A percentile compares a stretch with the other conserved stretches of the same genome.
phyloP scores from a whole-genome alignment of 2,888 invertebrate genomes.

The Deilephila elpenor region DNA sequence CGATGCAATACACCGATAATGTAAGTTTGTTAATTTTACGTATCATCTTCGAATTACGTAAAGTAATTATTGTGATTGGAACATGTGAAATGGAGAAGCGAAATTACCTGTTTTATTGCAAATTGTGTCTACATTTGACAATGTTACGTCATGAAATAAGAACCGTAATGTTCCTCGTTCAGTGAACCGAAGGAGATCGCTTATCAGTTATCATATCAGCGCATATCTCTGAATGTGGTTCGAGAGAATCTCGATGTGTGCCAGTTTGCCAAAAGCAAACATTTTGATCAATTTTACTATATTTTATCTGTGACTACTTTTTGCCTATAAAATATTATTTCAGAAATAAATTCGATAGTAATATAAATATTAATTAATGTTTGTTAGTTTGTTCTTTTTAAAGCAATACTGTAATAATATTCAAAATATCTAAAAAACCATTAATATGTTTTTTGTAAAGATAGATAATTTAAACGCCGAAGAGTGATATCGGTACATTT shows the following conservation, averaged over 20 bases:
- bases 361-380: no score
- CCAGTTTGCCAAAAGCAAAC: slow-evolving; percentile 47
- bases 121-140: not conserved
- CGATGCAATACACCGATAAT: slow-evolving; percentile 24
- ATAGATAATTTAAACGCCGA: no score
- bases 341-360: not conserved
- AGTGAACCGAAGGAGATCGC: slow-evolving; percentile 38
- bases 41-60: slow-evolving; percentile 22
- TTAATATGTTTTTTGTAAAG: no score
- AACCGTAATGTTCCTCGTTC: slow-evolving; percentile 23
- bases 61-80: not conserved
- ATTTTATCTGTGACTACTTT: not conserved
- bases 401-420: no score
- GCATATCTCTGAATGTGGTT: slow-evolving; percentile 34
- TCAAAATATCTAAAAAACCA: no score
- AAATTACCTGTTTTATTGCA: no score
- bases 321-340: not conserved
- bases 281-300: slow-evolving; percentile 36
- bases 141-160: not conserved
- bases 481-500: no score
- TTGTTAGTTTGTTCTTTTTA: no score
- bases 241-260: slow-evolving; percentile 33
- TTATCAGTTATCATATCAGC: slow-evolving; percentile 40
- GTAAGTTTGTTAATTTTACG: slow-evolving; percentile 16
- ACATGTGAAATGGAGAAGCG: no score